phyloP scores from a whole-genome alignment of 2,113 vertebrate genomes.

The Thinocorus orbignyianus region DNA sequence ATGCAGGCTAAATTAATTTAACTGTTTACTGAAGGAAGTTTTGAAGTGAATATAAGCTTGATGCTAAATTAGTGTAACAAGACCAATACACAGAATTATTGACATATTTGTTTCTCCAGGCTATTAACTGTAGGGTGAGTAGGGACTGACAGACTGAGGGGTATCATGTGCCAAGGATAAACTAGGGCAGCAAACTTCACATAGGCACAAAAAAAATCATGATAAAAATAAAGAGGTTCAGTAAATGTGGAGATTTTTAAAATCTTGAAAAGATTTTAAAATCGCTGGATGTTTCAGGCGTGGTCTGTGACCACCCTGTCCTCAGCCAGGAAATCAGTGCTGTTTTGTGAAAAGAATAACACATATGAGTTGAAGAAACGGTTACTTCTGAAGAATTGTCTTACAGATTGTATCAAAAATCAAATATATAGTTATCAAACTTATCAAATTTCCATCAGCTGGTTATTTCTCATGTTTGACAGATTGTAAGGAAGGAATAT shows the following conservation, averaged over 20 bases:
- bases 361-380: neutral
- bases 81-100: neutral
- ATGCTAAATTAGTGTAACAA: neutral
- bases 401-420: neutral
- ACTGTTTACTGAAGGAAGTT: neutral
- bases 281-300: neutral
- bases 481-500: neutral
- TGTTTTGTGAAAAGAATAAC: neutral
- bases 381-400: neutral
- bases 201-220: neutral
- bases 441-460: neutral
- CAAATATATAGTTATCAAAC: neutral
- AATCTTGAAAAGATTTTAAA: neutral
- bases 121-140: neutral
- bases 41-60: neutral
- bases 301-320: neutral
- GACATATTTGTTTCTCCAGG: neutral
- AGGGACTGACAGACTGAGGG: neutral
- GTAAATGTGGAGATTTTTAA: neutral
- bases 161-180: neutral
- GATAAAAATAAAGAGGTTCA: neutral
- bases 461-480: neutral
- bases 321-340: neutral
- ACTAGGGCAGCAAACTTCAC: neutral
- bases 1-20: neutral